phyloP scores from a whole-genome alignment of 2,113 vertebrate genomes.

The Amblyopsis rosae region DNA sequence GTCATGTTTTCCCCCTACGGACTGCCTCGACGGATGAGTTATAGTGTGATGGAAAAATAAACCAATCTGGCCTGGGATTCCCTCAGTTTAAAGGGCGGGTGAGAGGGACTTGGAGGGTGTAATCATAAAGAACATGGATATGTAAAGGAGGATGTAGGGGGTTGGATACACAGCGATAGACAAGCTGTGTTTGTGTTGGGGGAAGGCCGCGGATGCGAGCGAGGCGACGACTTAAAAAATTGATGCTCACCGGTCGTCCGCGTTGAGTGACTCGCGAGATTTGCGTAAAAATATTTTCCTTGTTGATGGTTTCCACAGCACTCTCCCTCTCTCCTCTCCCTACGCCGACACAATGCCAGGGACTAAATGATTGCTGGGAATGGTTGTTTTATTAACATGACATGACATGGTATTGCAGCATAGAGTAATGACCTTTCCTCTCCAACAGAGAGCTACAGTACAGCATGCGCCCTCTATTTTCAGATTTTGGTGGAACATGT shows the following conservation, averaged over 20 bases:
- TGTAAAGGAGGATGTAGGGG: not conserved
- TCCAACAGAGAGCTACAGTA: too few species aligned
- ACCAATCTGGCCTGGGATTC: constrained; percentile 34
- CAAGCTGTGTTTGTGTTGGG: not conserved
- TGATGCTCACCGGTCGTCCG: constrained; percentile 1
- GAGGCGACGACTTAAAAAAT: constrained; percentile 4
- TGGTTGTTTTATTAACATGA: too few species aligned
- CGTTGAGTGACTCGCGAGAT: constrained; percentile 3
- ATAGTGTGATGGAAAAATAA: constrained; percentile 45
- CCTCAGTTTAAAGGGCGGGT: constrained; percentile 3
- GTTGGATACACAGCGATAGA: not conserved
- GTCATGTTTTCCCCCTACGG: constrained; percentile 37
- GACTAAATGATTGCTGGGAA: too few species aligned
- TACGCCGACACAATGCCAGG: too few species aligned
- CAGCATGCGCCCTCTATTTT: too few species aligned
- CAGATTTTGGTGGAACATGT: too few species aligned
- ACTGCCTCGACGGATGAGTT: constrained; percentile 34
- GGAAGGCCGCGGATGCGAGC: not conserved
- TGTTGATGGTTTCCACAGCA: not conserved
- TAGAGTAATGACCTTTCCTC: too few species aligned
- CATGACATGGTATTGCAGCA: too few species aligned
- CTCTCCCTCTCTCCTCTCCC: not conserved
- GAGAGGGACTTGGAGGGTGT: not conserved
- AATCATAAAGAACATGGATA: constrained; percentile 6
- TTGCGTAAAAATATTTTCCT: not conserved